Evolutionary conservation across 2,113 vertebrate species (phyloP), one percentile per base, ranked within the genome.

Genomic region (Jacana jacana): DNA sequence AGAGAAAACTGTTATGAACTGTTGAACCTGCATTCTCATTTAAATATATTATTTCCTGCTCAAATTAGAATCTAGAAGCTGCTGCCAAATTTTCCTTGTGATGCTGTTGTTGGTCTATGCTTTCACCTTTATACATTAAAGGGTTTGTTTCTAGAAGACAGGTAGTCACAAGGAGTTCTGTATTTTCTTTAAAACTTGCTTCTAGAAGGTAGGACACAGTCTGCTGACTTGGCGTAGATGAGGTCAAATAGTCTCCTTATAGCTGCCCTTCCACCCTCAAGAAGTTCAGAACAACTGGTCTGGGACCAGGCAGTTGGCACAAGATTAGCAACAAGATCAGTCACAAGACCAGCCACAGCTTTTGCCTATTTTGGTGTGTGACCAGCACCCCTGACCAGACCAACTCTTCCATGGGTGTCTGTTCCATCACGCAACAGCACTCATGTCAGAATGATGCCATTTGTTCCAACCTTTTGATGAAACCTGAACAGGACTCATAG

Each of bases 11-110:
- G 33, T 55, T 89, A 64, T 35, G 69, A 92, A 73, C 73, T 57
- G 44, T 81, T 81, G 93, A 86, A 95, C 81, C 71, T 89, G 68
- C 70, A 73, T 23, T 39, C 54, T 88, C 75, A 91, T 91, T 91
- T 94, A 88, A 88, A 78, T 82, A 86, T 37, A n/a, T 94, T 87
- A 77, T 60, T 83, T 93, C n/a, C 61, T 60, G 81, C 84, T 94
- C 80, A 91, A 44, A 89, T 76, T 79, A 61, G 35, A 77, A 44
- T 68, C 54, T 73, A 28, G 40, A 55, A 81, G 42, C 48, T 82
- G 33, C 40, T 91, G 80, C 71, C 54, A 95, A 60, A 90, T 95
- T 76, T 49, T 73, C 63, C 23, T 39, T 30, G 55, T 78, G 58
- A 65, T 1, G 5, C 55, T 75, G 44, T 71, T 88, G n/a, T 31